A percentile compares a stretch with the other conserved stretches of the same genome.
Evolutionary conservation across 2,797 vertebrate species (phyloP).

Genomic region (Cuculus canorus): DNA sequence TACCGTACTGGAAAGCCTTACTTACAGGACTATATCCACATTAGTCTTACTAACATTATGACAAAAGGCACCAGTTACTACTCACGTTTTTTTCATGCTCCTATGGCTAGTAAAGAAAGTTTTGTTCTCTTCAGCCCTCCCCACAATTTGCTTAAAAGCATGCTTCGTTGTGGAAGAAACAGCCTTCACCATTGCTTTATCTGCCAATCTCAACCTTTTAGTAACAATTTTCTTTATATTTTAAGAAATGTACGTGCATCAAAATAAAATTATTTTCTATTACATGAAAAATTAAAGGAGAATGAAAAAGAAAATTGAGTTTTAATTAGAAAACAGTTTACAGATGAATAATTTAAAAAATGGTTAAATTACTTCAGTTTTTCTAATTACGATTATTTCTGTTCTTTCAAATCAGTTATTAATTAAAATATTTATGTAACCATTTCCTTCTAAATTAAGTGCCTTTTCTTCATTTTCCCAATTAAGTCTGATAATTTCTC

Average conservation of each 20-base stretch:
- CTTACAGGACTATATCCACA: background rate
- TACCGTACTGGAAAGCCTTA: background rate
- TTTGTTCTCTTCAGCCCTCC: background rate
- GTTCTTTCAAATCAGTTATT: conserved; percentile 68
- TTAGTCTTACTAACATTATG: background rate
- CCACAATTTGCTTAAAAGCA: background rate
- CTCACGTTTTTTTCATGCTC: background rate
- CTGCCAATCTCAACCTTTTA: background rate
- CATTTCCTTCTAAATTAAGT: conserved; percentile 69
- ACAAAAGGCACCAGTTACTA: background rate
- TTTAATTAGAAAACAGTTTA: conserved; percentile 75
- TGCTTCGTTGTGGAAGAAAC: background rate
- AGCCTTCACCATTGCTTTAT: background rate
- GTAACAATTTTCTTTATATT: conserved; percentile 16
- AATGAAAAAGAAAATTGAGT: conserved; percentile 66
- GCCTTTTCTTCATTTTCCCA: conserved; percentile 64
- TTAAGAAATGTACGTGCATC: conserved; percentile 4
- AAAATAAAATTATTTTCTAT: conserved; percentile 44
- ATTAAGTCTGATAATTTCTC: conserved; percentile 70
- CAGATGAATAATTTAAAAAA: conserved; percentile 72
- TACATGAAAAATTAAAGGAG: conserved; percentile 64
- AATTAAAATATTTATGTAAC: conserved; percentile 75
- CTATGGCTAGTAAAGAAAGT: background rate
- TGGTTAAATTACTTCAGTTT: conserved; percentile 66
- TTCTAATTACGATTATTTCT: conserved; percentile 71